These are phyloP conservation scores for Drosophila seclusa DNA, from an alignment of 2,888 invertebrate species.

Conservation along the genomic window DNA sequence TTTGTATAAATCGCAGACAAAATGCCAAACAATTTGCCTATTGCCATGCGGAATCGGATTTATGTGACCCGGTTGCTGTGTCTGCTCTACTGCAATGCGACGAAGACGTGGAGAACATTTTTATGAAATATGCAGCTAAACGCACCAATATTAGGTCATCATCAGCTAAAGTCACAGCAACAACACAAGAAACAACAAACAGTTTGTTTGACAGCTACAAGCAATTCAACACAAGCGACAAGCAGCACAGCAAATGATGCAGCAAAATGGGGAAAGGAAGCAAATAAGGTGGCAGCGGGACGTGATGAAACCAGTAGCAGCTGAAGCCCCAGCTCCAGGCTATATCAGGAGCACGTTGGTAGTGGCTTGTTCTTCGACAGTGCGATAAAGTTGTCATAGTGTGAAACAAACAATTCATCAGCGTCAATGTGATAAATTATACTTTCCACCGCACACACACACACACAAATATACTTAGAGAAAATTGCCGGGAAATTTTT, in stretches of 20 bases:
- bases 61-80: slow-evolving; percentile 11
- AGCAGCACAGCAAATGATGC: slow-evolving; percentile 57
- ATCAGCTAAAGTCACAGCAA: slow-evolving; percentile 38
- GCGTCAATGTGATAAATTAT: slow-evolving; percentile 80
- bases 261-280: slow-evolving; percentile 40
- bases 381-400: slow-evolving; percentile 80
- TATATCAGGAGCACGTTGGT: not conserved
- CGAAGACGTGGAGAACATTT: slow-evolving; percentile 41
- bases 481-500: slow-evolving; percentile 71
- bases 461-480: not conserved
- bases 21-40: slow-evolving; percentile 31
- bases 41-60: slow-evolving; percentile 27
- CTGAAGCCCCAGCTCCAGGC: not conserved
- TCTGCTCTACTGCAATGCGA: slow-evolving; percentile 52
- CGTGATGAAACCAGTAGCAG: slow-evolving; percentile 12
- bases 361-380: slow-evolving; percentile 22
- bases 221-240: slow-evolving; percentile 63
- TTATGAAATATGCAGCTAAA: slow-evolving; percentile 56
- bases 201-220: slow-evolving; percentile 61
- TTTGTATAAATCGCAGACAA: slow-evolving; percentile 47
- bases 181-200: slow-evolving; percentile 14
- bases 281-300: slow-evolving; percentile 12
- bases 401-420: slow-evolving; percentile 77
- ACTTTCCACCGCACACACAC: slow-evolving; percentile 51
- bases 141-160: slow-evolving; percentile 63